These are phyloP conservation scores for Temnothorax curvispinosus DNA, from an alignment of 1,140 invertebrate genomes.

Conservation along the genomic window DNA sequence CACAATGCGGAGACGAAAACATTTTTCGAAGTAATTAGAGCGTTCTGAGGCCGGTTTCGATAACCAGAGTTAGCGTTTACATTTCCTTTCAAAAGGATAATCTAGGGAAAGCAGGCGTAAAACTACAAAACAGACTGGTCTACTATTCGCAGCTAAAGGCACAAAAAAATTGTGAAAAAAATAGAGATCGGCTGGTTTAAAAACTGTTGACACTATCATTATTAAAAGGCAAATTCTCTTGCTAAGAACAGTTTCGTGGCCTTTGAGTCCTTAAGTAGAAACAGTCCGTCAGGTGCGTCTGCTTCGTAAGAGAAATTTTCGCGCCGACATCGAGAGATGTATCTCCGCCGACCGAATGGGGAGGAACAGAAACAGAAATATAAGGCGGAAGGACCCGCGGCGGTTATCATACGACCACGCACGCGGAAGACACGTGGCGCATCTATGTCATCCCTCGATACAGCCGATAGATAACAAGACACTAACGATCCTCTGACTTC, in stretches of 20 bases:
- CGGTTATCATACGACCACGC: slow-evolving; percentile 16
- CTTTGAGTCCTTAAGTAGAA: neutral
- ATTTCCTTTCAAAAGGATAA: neutral
- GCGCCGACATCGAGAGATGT: neutral
- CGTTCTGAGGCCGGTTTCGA: no score
- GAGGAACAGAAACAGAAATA: slow-evolving; percentile 9
- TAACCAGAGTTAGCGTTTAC: neutral
- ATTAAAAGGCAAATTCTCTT: neutral
- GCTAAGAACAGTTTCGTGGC: neutral
- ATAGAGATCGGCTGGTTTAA: neutral
- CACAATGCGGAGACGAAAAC: neutral
- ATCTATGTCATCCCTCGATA: slow-evolving; percentile 64
- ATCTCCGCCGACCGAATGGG: slow-evolving; percentile 20
- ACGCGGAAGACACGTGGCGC: slow-evolving; percentile 21
- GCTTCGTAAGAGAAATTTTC: neutral
- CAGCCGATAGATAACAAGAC: slow-evolving; percentile 69
- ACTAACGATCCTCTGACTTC: slow-evolving; percentile 67
- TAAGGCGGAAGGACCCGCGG: neutral
- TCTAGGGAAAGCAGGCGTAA: neutral
- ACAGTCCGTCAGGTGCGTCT: no score
- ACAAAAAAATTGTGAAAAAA: neutral
- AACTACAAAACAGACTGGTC: neutral
- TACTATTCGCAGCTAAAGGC: neutral
- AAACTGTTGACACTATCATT: neutral
- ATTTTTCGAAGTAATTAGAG: slow-evolving; percentile 15